Conservation (phyloP, 2,888 invertebrate species). For the Volucella inflata region DNA sequence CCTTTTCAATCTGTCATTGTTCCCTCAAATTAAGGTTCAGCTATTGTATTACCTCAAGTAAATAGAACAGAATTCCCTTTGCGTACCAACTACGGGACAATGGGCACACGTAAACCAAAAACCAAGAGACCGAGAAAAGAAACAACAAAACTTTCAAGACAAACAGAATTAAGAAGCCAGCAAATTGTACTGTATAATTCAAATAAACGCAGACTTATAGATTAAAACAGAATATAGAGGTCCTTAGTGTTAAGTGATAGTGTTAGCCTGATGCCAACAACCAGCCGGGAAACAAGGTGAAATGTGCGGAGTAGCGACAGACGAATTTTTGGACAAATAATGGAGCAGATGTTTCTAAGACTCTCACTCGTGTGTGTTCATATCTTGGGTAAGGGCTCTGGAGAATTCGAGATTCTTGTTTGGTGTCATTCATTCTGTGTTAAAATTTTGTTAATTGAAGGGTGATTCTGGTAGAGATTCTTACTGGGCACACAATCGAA, state of each 20-base stretch:
- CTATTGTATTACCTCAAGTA: conserved; percentile 67
- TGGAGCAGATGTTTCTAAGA: conserved; percentile 71
- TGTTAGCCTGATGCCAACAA: conserved; percentile 73
- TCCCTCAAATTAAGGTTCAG: conserved; percentile 71
- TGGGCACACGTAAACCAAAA: conserved; percentile 71
- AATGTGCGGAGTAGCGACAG: conserved; percentile 31
- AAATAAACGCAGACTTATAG: conserved; percentile 53
- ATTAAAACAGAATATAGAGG: conserved; percentile 59
- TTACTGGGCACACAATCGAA: too few species aligned
- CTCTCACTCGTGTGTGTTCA: conserved; percentile 28
- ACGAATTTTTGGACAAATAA: conserved; percentile 64
- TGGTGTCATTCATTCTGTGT: conserved; percentile 18
- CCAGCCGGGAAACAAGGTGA: conserved; percentile 28
- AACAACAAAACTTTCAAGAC: conserved; percentile 32
- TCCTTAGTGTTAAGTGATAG: conserved; percentile 75
- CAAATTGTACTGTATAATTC: conserved; percentile 60
- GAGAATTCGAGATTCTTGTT: conserved; percentile 1
- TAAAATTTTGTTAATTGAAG: neutral
- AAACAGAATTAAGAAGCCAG: conserved; percentile 69
- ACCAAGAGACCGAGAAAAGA: conserved; percentile 31
- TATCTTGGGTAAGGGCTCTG: conserved; percentile 25
- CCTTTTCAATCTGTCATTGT: conserved; percentile 63
- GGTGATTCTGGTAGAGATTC: too few species aligned
- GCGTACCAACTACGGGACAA: conserved; percentile 58
- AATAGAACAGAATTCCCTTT: conserved; percentile 67